phyloP scores from a whole-genome alignment of 1,140 invertebrate genomes.

The Zophobas atratus region DNA sequence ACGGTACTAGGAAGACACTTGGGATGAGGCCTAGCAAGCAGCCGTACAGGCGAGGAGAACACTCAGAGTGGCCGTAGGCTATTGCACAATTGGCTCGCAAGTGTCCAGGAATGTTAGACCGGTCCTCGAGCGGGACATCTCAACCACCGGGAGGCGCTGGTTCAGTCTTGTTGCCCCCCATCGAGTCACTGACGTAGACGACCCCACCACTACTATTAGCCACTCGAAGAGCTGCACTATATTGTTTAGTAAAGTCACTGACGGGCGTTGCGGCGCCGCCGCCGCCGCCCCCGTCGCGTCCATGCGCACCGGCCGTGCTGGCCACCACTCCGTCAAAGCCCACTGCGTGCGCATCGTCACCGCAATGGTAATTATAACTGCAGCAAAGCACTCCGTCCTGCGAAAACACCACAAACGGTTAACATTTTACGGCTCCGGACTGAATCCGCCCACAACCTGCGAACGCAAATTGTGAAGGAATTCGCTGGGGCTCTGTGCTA shows the following conservation, averaged over 20 bases:
- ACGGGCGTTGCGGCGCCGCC: neutral
- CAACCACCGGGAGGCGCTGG: conserved; percentile 57
- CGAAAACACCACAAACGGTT: conserved; percentile 57
- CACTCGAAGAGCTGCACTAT: conserved; percentile 61
- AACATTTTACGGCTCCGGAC: conserved; percentile 21
- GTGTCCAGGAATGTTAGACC: conserved; percentile 61
- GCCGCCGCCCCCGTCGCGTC: conserved; percentile 21
- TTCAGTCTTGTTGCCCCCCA: conserved; percentile 55
- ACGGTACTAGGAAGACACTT: conserved; percentile 63
- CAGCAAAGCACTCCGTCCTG: conserved; percentile 76
- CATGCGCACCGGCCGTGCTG: conserved; percentile 39
- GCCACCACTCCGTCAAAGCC: conserved; percentile 65
- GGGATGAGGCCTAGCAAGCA: conserved; percentile 57
- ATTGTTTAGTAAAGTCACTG: conserved; percentile 58
- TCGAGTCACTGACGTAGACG: conserved; percentile 59
- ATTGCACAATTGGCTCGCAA: conserved; percentile 61
- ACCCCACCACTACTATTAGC: conserved; percentile 58
- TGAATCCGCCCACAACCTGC: conserved; percentile 45
- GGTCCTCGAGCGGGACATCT: conserved; percentile 44
- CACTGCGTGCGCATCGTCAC: conserved; percentile 67
- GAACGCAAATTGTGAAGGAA: conserved; percentile 51
- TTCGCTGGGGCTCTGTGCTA: conserved; percentile 37
- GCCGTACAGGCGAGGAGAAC: conserved; percentile 52
- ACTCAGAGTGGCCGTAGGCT: conserved; percentile 53
- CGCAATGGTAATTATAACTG: conserved; percentile 75